Percentiles rank a stretch among this genome's conserved stretches.
Evolutionary conservation across 2,113 vertebrate species (phyloP).

Genomic region (Athene noctua): DNA sequence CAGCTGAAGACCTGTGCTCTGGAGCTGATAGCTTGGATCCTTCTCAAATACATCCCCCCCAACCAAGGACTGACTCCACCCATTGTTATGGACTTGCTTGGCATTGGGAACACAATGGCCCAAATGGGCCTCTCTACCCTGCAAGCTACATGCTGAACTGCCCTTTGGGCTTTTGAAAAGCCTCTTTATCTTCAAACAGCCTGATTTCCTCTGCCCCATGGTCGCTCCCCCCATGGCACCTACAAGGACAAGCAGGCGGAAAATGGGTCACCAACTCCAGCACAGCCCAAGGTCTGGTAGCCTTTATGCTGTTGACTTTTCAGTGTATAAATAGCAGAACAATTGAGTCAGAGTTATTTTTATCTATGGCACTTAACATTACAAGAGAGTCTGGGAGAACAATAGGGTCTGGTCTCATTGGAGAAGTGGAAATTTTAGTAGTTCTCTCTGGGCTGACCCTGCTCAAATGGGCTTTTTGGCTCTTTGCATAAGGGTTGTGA

Average conservation of each 20-base stretch:
- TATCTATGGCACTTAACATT: neutral
- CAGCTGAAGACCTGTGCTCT: neutral
- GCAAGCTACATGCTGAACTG: neutral
- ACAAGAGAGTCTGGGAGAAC: neutral
- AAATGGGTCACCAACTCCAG: neutral
- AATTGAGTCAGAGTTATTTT: slow-evolving; percentile 23
- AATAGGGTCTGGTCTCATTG: neutral
- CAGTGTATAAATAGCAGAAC: slow-evolving; percentile 38
- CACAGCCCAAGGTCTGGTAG: neutral
- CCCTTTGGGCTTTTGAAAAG: slow-evolving; percentile 18
- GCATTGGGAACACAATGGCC: neutral
- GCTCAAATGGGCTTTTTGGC: neutral
- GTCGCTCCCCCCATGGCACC: neutral
- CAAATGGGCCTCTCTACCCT: neutral
- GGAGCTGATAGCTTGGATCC: neutral
- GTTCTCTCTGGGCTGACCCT: neutral
- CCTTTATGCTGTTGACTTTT: neutral
- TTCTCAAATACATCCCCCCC: neutral
- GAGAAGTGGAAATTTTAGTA: neutral
- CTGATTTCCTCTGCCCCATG: neutral
- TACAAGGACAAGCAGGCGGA: neutral
- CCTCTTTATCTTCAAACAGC: neutral
- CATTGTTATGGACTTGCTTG: neutral
- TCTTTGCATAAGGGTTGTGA: neutral
- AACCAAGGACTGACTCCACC: neutral